Evolutionary conservation across 2,113 vertebrate species (phyloP).

Genomic region (Prochilodus magdalenae): DNA sequence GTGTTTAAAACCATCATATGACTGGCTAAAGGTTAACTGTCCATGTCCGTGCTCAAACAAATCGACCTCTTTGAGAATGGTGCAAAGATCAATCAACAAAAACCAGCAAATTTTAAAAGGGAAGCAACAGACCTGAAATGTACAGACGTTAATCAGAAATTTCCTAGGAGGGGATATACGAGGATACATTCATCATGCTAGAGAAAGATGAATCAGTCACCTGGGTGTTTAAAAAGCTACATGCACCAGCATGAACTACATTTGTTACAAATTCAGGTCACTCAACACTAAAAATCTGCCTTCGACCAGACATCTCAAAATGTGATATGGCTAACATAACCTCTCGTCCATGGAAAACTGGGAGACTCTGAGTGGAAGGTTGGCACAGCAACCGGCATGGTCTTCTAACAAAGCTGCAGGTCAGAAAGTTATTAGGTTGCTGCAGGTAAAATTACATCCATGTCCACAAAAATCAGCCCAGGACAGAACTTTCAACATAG

Average conservation of each 20-base stretch:
- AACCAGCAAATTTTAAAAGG: too few relatives aligned
- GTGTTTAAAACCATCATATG: too few relatives aligned
- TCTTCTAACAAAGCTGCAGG: too few relatives aligned
- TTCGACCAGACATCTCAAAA: background rate
- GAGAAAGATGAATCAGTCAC: background rate
- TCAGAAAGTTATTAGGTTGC: too few relatives aligned
- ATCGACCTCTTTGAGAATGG: too few relatives aligned
- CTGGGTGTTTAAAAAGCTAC: background rate
- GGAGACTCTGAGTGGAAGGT: too few relatives aligned
- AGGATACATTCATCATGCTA: background rate
- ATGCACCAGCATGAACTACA: background rate
- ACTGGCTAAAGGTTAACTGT: too few relatives aligned
- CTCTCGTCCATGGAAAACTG: too few relatives aligned
- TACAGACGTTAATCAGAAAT: background rate
- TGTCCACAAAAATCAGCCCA: background rate
- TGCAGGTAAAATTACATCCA: background rate
- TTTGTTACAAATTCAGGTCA: background rate
- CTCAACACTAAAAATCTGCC: background rate
- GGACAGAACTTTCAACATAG: background rate
- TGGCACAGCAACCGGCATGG: too few relatives aligned
- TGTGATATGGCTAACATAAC: background rate
- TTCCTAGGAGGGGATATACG: background rate
- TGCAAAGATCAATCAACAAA: too few relatives aligned
- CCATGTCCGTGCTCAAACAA: too few relatives aligned
- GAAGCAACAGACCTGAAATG: too few relatives aligned